Evolutionary conservation across 2,113 vertebrate species (phyloP), one percentile per base, ranked within the genome.

Genomic region (Riparia riparia): DNA sequence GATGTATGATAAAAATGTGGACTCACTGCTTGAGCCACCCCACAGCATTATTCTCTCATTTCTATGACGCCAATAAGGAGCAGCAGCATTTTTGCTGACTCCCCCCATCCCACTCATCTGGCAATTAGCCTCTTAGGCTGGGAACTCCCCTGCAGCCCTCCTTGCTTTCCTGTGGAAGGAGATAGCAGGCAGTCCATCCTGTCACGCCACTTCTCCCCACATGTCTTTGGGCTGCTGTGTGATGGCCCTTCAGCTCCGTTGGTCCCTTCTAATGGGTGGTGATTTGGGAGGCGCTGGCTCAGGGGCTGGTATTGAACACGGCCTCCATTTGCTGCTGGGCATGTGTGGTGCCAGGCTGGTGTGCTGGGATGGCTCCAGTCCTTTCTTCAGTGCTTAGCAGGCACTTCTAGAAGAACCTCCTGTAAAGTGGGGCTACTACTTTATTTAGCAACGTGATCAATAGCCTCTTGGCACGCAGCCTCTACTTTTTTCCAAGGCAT

Each of bases 341-440:
- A 22, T 22, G 17, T 71, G 71, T 42, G 1, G 0, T 21, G 31
- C 42, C 2, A 2, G 32, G 39, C 50, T 4, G 7, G 29, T 0
- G 0, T 41, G 53, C 83, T 49, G 31, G 57, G 51, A 24, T 21
- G 34, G 61, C 78, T 69, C 53, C 8, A 7, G 29, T 56, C 57
- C 45, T 90, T 45, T 58, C 56, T 50, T 25, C 53, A 41, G 2
- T 0, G 2, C 49, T 57, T 20, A 56, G 64, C 44, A 51, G 64
- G 80, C 14, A 1, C 58, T 91, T 63, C 86, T 45, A 61, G 49
- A 83, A 84, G 77, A 79, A 50, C 66, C 66, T 80, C 12, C 44
- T 1, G 0, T 13, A 2, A 69, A 87, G 45, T 5, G 8, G 77
- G 74, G 51, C 50, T 54, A 32, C 50, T 37, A 19, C 71, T 94